These are phyloP conservation scores for Idaea biselata DNA, from an alignment of 2,888 invertebrate species.

Conservation along the genomic window DNA sequence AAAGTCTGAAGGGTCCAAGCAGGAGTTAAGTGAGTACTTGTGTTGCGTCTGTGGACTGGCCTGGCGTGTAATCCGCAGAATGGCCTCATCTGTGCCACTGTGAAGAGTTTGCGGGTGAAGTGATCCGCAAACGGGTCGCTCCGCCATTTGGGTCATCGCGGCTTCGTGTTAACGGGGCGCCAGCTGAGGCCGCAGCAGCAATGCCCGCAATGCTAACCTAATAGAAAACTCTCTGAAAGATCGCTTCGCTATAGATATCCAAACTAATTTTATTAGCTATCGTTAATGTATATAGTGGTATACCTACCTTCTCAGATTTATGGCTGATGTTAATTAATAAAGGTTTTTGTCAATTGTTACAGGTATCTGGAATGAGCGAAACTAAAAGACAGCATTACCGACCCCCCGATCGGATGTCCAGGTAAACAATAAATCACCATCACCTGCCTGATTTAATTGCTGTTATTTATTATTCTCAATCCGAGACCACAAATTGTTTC, in stretches of 20 bases:
- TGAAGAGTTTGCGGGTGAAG: conserved; percentile 45
- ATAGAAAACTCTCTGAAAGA: conserved; percentile 33
- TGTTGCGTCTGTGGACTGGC: conserved; percentile 24
- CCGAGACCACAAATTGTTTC: not conserved
- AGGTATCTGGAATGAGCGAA: conserved; percentile 73
- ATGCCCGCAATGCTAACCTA: conserved; percentile 36
- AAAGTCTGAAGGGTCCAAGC: conserved; percentile 29
- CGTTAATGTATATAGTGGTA: not conserved
- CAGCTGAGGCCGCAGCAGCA: conserved; percentile 30
- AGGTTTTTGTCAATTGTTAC: conserved; percentile 44
- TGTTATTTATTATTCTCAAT: not conserved
- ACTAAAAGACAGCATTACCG: conserved; percentile 53
- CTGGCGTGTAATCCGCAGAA: conserved; percentile 31
- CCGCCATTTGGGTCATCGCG: conserved; percentile 57
- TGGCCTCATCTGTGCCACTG: conserved; percentile 32
- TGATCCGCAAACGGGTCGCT: conserved; percentile 55
- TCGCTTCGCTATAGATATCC: conserved; percentile 10
- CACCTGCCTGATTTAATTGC: conserved; percentile 8
- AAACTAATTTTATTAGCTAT: not conserved
- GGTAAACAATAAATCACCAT: conserved; percentile 39
- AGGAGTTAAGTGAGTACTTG: conserved; percentile 32
- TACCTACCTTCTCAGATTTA: not conserved
- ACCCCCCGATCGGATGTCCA: conserved; percentile 70
- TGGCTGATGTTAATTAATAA: too few species aligned
- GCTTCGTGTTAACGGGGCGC: conserved; percentile 53